A percentile compares a stretch with the other conserved stretches of the same genome.
These are phyloP conservation scores for Miopithecus talapoin DNA, from an alignment of 2,797 vertebrate species.

Conservation along the genomic window DNA sequence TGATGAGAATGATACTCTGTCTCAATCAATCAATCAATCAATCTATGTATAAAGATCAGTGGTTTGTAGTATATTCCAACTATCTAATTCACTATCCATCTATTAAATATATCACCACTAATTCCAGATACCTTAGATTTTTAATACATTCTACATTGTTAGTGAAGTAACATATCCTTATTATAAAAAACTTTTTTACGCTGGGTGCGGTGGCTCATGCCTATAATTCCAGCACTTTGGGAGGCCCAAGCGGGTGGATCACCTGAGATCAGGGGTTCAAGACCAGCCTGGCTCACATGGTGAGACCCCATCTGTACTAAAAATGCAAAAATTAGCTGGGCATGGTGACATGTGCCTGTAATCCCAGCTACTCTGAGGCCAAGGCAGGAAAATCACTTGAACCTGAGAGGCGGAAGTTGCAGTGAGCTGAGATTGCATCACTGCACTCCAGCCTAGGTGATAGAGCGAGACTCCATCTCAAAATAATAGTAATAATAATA, in stretches of 20 bases:
- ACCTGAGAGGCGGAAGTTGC: neutral
- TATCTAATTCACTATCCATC: neutral
- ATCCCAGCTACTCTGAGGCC: neutral
- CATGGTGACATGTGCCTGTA: neutral
- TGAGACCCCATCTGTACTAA: neutral
- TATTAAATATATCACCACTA: neutral
- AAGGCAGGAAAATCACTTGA: neutral
- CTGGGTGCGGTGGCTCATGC: neutral
- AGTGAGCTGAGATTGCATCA: neutral
- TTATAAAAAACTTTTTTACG: neutral
- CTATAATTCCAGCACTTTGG: neutral
- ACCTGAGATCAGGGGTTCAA: neutral
- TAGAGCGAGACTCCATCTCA: neutral
- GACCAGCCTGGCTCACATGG: neutral
- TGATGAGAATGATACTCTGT: neutral
- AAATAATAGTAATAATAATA: neutral
- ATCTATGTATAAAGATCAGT: neutral
- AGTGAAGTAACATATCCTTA: neutral
- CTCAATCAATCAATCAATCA: neutral
- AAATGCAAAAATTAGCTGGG: neutral
- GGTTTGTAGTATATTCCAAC: neutral
- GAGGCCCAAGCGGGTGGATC: neutral
- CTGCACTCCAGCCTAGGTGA: too few species aligned
- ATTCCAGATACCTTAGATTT: neutral
- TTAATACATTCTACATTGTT: neutral